phyloP scores from a whole-genome alignment of 2,888 invertebrate genomes.

The Hedychridium roseum region DNA sequence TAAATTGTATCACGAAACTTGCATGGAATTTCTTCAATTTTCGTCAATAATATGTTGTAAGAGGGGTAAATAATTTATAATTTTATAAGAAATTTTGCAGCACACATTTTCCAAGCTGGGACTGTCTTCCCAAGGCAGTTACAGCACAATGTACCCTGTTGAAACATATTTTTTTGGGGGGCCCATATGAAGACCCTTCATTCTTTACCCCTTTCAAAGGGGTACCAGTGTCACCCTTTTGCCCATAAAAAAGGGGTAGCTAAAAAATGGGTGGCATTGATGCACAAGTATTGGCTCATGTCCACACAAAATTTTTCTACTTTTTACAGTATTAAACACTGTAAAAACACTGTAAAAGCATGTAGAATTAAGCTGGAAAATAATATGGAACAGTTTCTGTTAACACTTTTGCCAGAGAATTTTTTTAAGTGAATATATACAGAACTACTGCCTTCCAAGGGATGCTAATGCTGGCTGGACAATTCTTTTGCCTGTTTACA shows the following conservation, averaged over 20 bases:
- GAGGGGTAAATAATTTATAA: not conserved
- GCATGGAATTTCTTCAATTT: not conserved
- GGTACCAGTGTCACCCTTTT: constrained; percentile 53
- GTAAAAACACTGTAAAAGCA: not conserved
- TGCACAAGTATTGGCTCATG: constrained; percentile 2
- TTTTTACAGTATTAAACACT: not conserved
- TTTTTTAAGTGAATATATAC: no score
- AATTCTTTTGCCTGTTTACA: constrained; percentile 38
- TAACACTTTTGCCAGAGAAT: not conserved
- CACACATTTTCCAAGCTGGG: not conserved
- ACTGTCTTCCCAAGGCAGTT: not conserved
- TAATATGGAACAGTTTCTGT: not conserved
- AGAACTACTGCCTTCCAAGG: not conserved
- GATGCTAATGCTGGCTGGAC: constrained; percentile 21
- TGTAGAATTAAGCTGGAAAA: not conserved
- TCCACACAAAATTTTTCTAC: not conserved
- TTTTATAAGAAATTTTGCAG: not conserved
- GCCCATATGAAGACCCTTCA: constrained; percentile 21
- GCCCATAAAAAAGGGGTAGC: constrained; percentile 48
- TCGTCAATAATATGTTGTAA: not conserved
- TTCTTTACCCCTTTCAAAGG: constrained; percentile 44
- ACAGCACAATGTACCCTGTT: not conserved
- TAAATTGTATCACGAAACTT: not conserved
- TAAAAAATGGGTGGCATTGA: constrained; percentile 49
- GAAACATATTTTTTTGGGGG: constrained; percentile 10